Evolutionary conservation across 2,797 vertebrate species (phyloP).

Genomic region (Pseudochaenichthys georgianus): DNA sequence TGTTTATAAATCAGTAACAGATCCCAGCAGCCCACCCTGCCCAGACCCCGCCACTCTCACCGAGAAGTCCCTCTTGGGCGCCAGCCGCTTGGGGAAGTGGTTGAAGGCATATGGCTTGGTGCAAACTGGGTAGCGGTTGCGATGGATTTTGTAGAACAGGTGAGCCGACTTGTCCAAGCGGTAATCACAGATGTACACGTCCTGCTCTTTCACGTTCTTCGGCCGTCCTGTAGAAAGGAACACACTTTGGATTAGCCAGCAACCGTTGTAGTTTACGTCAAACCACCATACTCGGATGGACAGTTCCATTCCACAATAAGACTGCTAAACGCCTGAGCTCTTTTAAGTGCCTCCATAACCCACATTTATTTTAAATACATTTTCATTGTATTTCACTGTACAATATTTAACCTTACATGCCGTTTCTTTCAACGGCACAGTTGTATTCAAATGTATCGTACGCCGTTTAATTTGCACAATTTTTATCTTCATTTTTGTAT

Average conservation of each 20-base stretch:
- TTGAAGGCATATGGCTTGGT: slow-evolving; percentile 98
- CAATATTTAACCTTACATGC: too few species aligned
- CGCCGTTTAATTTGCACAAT: too few species aligned
- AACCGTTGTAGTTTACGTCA: neutral
- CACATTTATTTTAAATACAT: too few species aligned
- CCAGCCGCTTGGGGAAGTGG: slow-evolving; percentile 96
- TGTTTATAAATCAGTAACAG: slow-evolving; percentile 47
- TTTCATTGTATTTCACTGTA: too few species aligned
- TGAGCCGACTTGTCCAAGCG: slow-evolving; percentile 98
- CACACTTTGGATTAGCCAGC: neutral
- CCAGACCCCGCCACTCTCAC: slow-evolving; percentile 78
- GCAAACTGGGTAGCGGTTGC: slow-evolving; percentile 97
- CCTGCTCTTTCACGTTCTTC: slow-evolving; percentile 95
- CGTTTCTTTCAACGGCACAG: too few species aligned
- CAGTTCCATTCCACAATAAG: too few species aligned
- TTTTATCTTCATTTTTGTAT: too few species aligned
- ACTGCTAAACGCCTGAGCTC: too few species aligned
- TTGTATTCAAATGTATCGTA: too few species aligned
- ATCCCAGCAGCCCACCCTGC: slow-evolving; percentile 17
- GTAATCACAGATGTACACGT: slow-evolving; percentile 98
- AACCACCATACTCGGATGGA: too few species aligned
- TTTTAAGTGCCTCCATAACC: too few species aligned
- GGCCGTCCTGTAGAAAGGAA: slow-evolving; percentile 88
- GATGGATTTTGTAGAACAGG: slow-evolving; percentile 99
- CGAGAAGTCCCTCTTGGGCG: slow-evolving; percentile 97